These are phyloP conservation scores for Hyalella azteca DNA, from an alignment of 2,888 invertebrate species.

Conservation along the genomic window DNA sequence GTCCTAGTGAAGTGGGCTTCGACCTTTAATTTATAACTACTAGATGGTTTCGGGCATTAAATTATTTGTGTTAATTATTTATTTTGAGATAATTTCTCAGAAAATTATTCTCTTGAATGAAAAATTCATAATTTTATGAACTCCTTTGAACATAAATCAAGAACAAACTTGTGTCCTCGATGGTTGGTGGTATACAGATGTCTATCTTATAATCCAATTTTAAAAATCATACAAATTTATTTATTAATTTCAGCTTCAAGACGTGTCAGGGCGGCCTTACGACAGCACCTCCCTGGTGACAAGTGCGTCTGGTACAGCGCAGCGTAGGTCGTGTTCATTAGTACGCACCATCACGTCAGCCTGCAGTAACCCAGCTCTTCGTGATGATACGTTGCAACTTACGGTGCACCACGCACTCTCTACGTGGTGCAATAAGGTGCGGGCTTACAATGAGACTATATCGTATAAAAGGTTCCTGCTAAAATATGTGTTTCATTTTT, in stretches of 20 bases:
- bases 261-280: conserved; percentile 6
- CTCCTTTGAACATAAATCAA: not conserved
- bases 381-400: conserved; percentile 11
- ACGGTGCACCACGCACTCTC: conserved; percentile 1
- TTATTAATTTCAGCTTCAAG: not conserved
- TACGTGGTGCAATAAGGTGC: conserved; percentile 27
- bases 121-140: not conserved
- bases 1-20: too few relatives aligned
- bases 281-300: not conserved
- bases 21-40: too few relatives aligned
- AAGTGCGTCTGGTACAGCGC: not conserved
- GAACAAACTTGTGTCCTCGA: too few relatives aligned
- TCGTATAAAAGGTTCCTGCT: too few relatives aligned
- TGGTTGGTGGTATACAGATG: too few relatives aligned
- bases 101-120: not conserved
- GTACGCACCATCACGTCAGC: not conserved
- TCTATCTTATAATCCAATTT: too few relatives aligned
- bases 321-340: not conserved
- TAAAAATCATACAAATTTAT: not conserved
- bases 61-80: too few relatives aligned
- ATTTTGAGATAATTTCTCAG: too few relatives aligned
- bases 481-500: too few relatives aligned
- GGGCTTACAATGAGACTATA: too few relatives aligned
- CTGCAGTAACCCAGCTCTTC: conserved; percentile 6
- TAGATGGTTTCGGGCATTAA: too few relatives aligned